Evolutionary conservation across 1,140 invertebrate species (phyloP).

Genomic region (Ceratina calcarata): DNA sequence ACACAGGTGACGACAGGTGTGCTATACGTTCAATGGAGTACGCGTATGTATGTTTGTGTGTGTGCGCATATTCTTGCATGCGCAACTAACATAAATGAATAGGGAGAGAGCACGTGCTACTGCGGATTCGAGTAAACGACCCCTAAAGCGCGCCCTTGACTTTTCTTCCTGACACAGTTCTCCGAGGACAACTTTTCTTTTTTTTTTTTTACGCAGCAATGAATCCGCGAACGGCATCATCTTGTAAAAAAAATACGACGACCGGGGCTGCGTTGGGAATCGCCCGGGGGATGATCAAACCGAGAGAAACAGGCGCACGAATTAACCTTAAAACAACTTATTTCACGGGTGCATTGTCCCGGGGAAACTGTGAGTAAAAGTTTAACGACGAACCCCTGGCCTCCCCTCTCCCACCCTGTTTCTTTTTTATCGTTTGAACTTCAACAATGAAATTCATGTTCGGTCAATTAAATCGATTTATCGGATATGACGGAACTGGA

Average conservation of each 20-base stretch:
- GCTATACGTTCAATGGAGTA: conserved; percentile 20
- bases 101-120: conserved; percentile 50
- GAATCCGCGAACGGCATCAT: conserved; percentile 28
- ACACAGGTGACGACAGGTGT: conserved; percentile 65
- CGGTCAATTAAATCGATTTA: too few relatives aligned
- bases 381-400: conserved; percentile 28
- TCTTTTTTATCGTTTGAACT: background rate
- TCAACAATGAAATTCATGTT: too few relatives aligned
- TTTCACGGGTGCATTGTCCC: background rate
- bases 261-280: background rate
- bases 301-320: conserved; percentile 11
- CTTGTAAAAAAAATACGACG: background rate
- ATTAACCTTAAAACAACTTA: conserved; percentile 33
- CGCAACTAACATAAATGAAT: conserved; percentile 67
- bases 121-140: conserved; percentile 52
- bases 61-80: conserved; percentile 66
- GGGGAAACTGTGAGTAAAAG: background rate
- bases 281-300: conserved; percentile 2
- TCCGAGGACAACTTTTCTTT: conserved; percentile 1
- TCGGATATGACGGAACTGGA: too few relatives aligned
- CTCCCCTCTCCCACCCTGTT: background rate
- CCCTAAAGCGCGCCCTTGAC: conserved; percentile 51
- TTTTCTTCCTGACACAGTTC: conserved; percentile 39
- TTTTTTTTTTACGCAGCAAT: conserved; percentile 27
- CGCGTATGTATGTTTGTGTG: too few relatives aligned